Evolutionary conservation across 2,888 invertebrate species (phyloP).

Genomic region (Eupithecia abbreviata): DNA sequence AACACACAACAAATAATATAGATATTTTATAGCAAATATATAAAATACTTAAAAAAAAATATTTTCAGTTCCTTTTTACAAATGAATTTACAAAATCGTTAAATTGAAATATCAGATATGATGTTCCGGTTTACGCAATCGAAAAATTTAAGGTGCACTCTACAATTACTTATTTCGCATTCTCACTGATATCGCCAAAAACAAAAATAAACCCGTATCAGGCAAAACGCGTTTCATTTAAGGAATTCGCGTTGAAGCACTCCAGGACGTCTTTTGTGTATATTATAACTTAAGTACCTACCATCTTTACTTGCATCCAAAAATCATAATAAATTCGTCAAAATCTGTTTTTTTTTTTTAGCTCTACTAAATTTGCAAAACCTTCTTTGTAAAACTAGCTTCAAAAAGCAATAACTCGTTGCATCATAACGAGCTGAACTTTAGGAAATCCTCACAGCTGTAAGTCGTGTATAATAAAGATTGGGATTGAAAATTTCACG

Average conservation of each 20-base stretch:
- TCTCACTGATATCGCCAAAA: not conserved
- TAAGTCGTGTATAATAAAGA: not conserved
- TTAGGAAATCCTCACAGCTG: not conserved
- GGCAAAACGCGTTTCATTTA: not conserved
- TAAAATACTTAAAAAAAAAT: not conserved
- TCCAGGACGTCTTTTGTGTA: not conserved
- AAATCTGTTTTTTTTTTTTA: not conserved
- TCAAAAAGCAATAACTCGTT: not conserved
- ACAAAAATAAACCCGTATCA: not conserved
- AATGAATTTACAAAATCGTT: not conserved
- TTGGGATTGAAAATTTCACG: not conserved
- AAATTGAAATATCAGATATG: not conserved
- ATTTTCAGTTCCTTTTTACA: not conserved
- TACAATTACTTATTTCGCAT: not conserved
- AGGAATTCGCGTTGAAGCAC: not conserved
- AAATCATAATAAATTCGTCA: not conserved
- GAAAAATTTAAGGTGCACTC: not conserved
- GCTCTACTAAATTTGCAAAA: not conserved
- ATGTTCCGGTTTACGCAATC: not conserved
- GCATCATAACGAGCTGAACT: not conserved
- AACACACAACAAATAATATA: not conserved
- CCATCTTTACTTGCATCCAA: not conserved
- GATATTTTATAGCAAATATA: not conserved
- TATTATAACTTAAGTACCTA: not conserved
- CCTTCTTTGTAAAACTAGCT: not conserved